phyloP scores from a whole-genome alignment of 1,140 invertebrate species.

The Euura saliciscinereae region DNA sequence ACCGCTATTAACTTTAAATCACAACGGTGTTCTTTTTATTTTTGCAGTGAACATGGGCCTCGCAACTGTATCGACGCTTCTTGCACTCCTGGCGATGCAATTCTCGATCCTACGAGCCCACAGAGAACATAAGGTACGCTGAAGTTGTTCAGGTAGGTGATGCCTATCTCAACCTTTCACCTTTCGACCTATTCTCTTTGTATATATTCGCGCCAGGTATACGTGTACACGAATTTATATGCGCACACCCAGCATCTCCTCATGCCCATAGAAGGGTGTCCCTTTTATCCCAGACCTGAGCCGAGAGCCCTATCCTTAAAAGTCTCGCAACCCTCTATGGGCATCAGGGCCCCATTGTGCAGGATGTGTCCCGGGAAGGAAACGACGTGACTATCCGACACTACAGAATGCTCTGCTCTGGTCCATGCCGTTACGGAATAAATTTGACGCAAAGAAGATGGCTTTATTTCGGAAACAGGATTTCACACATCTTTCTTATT shows the following conservation, averaged over 20 bases:
- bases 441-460: neutral
- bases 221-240: neutral
- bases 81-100: conserved; percentile 36
- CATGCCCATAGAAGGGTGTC: neutral
- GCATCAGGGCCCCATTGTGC: conserved; percentile 1
- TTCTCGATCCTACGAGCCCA: conserved; percentile 43
- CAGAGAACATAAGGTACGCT: conserved; percentile 56
- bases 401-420: neutral
- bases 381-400: neutral
- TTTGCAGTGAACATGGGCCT: conserved; percentile 46
- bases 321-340: conserved; percentile 2
- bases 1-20: conserved; percentile 18
- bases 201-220: neutral
- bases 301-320: neutral
- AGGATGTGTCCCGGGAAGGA: neutral
- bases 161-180: conserved; percentile 7
- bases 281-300: neutral
- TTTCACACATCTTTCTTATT: too few species aligned
- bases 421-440: neutral
- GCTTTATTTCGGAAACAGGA: too few species aligned
- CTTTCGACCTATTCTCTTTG: neutral
- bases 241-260: neutral
- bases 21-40: conserved; percentile 10
- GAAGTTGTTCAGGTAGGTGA: neutral
- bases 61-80: conserved; percentile 30